Evolutionary conservation across 2,113 vertebrate species (phyloP).

Genomic region (Brienomyrus brachyistius): DNA sequence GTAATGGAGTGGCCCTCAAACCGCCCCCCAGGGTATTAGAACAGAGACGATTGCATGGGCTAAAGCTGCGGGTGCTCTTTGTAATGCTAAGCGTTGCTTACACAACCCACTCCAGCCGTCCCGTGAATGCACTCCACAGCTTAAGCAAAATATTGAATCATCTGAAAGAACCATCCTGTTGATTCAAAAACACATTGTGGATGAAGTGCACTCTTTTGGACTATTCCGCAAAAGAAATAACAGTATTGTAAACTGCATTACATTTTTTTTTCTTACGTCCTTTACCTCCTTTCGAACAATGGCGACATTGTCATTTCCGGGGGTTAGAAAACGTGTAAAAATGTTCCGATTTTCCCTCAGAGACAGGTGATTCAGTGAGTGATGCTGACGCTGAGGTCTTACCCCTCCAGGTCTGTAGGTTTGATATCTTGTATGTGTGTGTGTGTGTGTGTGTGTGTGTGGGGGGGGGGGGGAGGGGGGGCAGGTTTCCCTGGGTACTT

Average conservation of each 20-base stretch:
- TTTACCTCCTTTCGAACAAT: neutral
- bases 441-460: no score
- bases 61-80: conserved; percentile 10
- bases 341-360: neutral
- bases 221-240: neutral
- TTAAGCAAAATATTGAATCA: conserved; percentile 22
- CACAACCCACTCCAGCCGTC: conserved; percentile 18
- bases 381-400: neutral
- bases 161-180: conserved; percentile 5
- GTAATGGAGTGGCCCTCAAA: conserved; percentile 10
- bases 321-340: neutral
- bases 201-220: conserved; percentile 14
- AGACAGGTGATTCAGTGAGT: neutral
- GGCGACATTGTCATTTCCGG: neutral
- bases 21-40: neutral
- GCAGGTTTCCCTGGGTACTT: neutral
- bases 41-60: conserved; percentile 2
- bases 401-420: neutral
- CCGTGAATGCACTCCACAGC: conserved; percentile 11
- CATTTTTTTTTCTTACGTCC: neutral
- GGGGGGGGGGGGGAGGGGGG: no score
- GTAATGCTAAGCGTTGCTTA: conserved; percentile 27
- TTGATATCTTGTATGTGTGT: neutral
- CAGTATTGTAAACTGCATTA: neutral
- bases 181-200: conserved; percentile 20